A percentile compares a stretch with the other conserved stretches of the same genome.
phyloP scores from a whole-genome alignment of 2,113 vertebrate species.

The Ceyx cyanopectus region DNA sequence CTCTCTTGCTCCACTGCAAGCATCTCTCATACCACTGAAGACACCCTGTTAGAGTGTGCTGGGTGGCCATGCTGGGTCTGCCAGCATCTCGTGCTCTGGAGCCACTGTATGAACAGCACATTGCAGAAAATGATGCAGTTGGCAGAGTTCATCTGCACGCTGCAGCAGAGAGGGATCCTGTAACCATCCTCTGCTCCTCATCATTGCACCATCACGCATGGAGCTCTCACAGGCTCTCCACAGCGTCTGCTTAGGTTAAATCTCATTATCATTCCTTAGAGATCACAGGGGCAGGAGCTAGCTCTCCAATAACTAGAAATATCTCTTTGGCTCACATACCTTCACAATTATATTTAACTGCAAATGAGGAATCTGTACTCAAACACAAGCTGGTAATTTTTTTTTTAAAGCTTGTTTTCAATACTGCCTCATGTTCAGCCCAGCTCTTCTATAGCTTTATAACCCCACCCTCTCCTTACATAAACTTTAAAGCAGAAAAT shows the following conservation, averaged over 20 bases:
- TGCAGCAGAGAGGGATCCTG: slow-evolving; percentile 9
- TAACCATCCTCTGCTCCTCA: neutral
- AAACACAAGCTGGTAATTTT: slow-evolving; percentile 56
- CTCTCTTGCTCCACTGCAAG: accelerated
- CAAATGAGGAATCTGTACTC: slow-evolving; percentile 66
- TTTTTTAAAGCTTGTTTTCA: slow-evolving; percentile 47
- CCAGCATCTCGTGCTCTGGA: accelerated
- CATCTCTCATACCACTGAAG: neutral
- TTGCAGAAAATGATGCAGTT: neutral
- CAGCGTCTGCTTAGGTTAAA: slow-evolving; percentile 40
- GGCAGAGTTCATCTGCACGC: neutral
- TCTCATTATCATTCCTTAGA: slow-evolving; percentile 65
- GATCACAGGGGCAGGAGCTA: slow-evolving; percentile 58
- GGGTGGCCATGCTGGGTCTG: accelerated
- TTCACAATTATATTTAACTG: slow-evolving; percentile 69
- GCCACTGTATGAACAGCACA: neutral
- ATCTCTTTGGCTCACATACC: slow-evolving; percentile 59
- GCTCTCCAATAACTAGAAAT: slow-evolving; percentile 60
- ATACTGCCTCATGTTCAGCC: slow-evolving; percentile 41
- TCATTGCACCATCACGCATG: neutral
- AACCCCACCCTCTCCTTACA: neutral
- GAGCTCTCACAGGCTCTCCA: neutral
- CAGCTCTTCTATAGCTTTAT: neutral
- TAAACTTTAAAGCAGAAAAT: neutral
- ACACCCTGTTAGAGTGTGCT: accelerated